phyloP scores from a whole-genome alignment of 1,140 invertebrate genomes.

The Ips nitidus region DNA sequence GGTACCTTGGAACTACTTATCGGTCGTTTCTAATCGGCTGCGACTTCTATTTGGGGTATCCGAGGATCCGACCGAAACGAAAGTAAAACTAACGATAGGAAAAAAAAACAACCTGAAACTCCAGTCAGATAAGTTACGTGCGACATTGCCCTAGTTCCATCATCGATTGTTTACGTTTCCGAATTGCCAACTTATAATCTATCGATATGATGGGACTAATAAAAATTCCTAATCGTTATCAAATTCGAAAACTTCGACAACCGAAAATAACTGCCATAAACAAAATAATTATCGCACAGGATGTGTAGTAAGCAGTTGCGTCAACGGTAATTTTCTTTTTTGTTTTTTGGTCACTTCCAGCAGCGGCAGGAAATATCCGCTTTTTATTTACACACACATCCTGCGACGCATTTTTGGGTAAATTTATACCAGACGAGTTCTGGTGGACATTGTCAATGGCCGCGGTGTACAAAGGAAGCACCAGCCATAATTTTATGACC shows the following conservation, averaged over 20 bases:
- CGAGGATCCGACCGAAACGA: no score
- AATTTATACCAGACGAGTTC: not conserved
- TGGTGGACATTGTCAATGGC: no score
- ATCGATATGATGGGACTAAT: not conserved
- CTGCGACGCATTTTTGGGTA: slow-evolving; percentile 3
- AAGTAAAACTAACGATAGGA: no score
- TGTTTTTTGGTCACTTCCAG: slow-evolving; percentile 2
- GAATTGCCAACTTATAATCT: no score
- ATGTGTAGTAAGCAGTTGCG: not conserved
- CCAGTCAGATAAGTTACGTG: no score
- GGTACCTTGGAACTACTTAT: not conserved
- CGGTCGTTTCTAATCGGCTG: not conserved
- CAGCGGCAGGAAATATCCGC: slow-evolving; percentile 1
- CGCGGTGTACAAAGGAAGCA: no score
- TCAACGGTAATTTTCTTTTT: slow-evolving; percentile 7
- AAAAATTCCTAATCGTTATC: slow-evolving; percentile 5
- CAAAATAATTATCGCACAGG: slow-evolving; percentile 2
- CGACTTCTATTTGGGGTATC: no score
- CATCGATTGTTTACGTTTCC: no score
- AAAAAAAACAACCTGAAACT: no score
- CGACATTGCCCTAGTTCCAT: no score
- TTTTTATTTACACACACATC: not conserved
- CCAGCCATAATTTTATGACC: no score
- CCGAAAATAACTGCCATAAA: slow-evolving; percentile 3
- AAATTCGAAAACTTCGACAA: slow-evolving; percentile 1